Base-by-base conservation (phyloP, 1,140 invertebrate species). In the Stenopsyche tienmushanensis region DNA sequence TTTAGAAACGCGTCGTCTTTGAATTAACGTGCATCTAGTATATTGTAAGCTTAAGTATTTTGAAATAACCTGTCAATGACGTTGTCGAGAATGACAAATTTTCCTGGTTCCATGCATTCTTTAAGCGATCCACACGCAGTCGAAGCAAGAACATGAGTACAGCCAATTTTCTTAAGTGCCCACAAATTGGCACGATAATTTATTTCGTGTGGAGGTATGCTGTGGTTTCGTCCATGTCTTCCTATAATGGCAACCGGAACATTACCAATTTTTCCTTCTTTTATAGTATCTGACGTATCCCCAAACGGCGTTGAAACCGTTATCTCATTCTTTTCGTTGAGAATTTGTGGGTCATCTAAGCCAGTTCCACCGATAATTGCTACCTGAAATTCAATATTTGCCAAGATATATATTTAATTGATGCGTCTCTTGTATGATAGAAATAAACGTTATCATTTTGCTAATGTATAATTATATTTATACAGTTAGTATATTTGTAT, bases 161-260 rank as follows among this genome's bases (percentile, higher is more conserved):
- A 98, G 0, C 94, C 94, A 54, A 86, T 80, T 59, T 89, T 73
- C 68, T 93, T 90, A 54, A 99, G 77, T 0, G 96, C 95, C 89
- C 93, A 96, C 47, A 99, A 89, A 76, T 99, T 99, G 1, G 97
- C 97, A 65, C 96, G 85, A 77, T 97, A 99, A 78, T 99, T 99
- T 0, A 99, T 75, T 58, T 78, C 75, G 3, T 73, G 72, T 0
- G 96, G 95, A 76, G 83, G 88, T 26, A 92, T 85, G 49, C 82
- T 82, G 76, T 99, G 96, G 52, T 89, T 88, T 39, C 88, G 80
- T 1, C 95, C 96, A 83, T 99, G 97, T 71, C 96, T 90, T 0
- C 94, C 89, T 13, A 98, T 73, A 3, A 98, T 74, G 0, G 94
- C 88, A 76, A 93, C 93, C 1, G 87, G 81, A 3, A 95, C 84